phyloP scores from a whole-genome alignment of 2,113 vertebrate genomes.

The Atractosteus spatula region DNA sequence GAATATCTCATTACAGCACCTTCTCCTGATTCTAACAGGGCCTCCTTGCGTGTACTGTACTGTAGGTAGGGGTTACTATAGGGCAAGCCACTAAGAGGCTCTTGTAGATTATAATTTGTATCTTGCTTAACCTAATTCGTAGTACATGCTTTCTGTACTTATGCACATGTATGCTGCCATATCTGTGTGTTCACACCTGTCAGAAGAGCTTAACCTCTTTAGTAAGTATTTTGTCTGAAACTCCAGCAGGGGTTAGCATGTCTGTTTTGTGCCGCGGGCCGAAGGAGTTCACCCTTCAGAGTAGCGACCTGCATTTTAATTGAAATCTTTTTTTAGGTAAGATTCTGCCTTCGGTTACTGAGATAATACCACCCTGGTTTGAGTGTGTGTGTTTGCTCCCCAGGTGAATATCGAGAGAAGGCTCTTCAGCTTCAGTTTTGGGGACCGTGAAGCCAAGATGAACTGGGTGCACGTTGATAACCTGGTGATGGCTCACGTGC shows the following conservation, averaged over 20 bases:
- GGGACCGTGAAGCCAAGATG: constrained; percentile 72
- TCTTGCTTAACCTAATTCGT: constrained; percentile 11
- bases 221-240: no score
- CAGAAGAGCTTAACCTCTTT: not conserved
- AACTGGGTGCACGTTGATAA: constrained; percentile 92
- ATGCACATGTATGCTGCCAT: not conserved
- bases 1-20: constrained; percentile 29
- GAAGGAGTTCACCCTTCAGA: no score
- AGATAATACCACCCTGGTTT: not conserved
- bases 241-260: no score
- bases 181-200: not conserved
- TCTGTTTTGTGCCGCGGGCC: no score
- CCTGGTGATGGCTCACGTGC: constrained; percentile 76
- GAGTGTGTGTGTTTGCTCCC: not conserved
- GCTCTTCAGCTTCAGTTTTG: constrained; percentile 80
- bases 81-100: constrained; percentile 7
- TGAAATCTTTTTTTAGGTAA: no score
- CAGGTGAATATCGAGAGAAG: constrained; percentile 79
- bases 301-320: no score
- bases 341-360: no score
- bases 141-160: not conserved
- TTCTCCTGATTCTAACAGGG: constrained; percentile 18
- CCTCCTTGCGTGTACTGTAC: not conserved
- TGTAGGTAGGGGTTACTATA: constrained; percentile 23
- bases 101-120: constrained; percentile 13